Evolutionary conservation across 1,140 invertebrate species (phyloP).

Genomic region (Solenopsis fugax): DNA sequence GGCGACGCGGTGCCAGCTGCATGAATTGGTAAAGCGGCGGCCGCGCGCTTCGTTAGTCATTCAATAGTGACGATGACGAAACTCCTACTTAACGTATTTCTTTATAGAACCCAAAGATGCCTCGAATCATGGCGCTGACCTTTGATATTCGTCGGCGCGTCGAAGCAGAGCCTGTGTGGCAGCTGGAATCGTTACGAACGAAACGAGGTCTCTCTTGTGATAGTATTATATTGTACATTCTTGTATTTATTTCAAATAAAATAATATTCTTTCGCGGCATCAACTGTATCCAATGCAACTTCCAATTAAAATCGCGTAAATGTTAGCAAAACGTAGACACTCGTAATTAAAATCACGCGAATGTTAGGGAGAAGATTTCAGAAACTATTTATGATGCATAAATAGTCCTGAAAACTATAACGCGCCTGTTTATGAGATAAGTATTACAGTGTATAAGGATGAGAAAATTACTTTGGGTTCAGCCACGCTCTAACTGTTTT

Average conservation of each 20-base stretch:
- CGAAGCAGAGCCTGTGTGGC: not conserved
- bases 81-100: conserved; percentile 37
- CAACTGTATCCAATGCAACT: not conserved
- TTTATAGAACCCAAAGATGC: conserved; percentile 11
- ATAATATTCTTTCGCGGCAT: not conserved
- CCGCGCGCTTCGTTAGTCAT: conserved; percentile 44
- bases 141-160: conserved; percentile 35
- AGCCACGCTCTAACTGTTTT: conserved; percentile 20
- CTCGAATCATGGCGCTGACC: conserved; percentile 26
- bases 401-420: not conserved
- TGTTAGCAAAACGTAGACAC: not conserved
- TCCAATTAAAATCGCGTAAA: not conserved
- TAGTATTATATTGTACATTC: not conserved
- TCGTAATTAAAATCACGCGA: not conserved
- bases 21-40: conserved; percentile 10
- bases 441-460: not conserved
- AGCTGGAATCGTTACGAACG: not conserved
- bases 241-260: conserved; percentile 6
- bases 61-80: conserved; percentile 43
- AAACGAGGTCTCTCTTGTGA: not conserved
- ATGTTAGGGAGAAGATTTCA: not conserved
- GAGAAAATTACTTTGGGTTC: not conserved
- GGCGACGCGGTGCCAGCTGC: conserved; percentile 42
- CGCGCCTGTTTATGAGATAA: not conserved
- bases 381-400: not conserved